A percentile compares a stretch with the other conserved stretches of the same genome.
These are phyloP conservation scores for Drosophila malerkotliana DNA, from an alignment of 1,140 invertebrate genomes.

Conservation along the genomic window DNA sequence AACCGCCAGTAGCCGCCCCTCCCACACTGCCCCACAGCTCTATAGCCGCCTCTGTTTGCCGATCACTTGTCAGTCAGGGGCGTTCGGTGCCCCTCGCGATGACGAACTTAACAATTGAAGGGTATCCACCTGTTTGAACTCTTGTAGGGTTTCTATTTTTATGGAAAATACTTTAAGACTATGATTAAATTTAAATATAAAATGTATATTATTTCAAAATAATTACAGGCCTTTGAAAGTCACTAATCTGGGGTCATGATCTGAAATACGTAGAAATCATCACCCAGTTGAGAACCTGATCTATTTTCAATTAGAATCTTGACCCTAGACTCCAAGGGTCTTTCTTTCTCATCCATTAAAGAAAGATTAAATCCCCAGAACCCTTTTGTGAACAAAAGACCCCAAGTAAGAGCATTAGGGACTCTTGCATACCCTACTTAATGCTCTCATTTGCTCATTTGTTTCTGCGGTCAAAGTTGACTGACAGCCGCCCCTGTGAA, in stretches of 20 bases:
- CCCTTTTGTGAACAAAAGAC: background rate
- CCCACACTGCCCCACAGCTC: background rate
- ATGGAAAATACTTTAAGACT: no score
- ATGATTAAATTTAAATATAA: background rate
- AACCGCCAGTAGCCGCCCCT: slow-evolving; percentile 1
- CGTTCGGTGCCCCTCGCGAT: slow-evolving; percentile 54
- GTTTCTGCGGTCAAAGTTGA: slow-evolving; percentile 74
- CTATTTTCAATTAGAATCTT: background rate
- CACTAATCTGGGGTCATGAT: background rate
- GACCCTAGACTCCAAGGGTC: background rate
- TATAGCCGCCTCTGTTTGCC: slow-evolving; percentile 18
- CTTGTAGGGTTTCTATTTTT: background rate
- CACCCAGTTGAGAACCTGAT: background rate
- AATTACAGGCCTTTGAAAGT: background rate
- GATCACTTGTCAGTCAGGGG: slow-evolving; percentile 67
- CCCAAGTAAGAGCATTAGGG: slow-evolving; percentile 4
- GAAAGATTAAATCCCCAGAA: background rate
- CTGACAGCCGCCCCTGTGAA: slow-evolving; percentile 60
- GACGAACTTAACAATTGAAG: slow-evolving; percentile 9
- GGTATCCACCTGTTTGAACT: slow-evolving; percentile 9
- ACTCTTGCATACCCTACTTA: slow-evolving; percentile 2
- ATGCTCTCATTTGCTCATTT: slow-evolving; percentile 31
- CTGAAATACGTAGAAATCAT: background rate
- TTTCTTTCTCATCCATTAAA: background rate
- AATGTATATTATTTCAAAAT: background rate